phyloP scores from a whole-genome alignment of 2,888 invertebrate species.

The Mimas tiliae region DNA sequence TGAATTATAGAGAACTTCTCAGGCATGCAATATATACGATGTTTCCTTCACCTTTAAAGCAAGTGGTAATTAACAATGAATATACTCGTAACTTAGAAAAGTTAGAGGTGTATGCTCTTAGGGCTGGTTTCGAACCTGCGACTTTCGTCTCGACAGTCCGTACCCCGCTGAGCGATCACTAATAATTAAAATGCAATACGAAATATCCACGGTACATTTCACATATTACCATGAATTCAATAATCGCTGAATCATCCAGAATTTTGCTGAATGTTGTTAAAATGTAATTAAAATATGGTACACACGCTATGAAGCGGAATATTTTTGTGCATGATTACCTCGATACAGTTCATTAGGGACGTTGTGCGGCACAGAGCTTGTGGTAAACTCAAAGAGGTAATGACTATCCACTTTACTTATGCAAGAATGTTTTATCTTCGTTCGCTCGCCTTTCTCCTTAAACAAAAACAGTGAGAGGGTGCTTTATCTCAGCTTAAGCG shows the following conservation, averaged over 20 bases:
- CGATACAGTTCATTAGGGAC: neutral
- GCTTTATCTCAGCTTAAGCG: slow-evolving; percentile 31
- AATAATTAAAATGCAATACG: slow-evolving; percentile 1
- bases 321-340: slow-evolving; percentile 16
- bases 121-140: too few relatives aligned
- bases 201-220: neutral
- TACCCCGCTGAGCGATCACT: too few relatives aligned
- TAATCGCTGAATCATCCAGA: neutral
- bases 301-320: neutral
- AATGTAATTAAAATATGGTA: slow-evolving; percentile 3
- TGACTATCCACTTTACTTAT: slow-evolving; percentile 40
- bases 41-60: too few relatives aligned
- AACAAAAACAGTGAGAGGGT: slow-evolving; percentile 32
- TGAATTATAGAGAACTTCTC: too few relatives aligned
- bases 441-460: slow-evolving; percentile 28
- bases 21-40: too few relatives aligned
- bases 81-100: too few relatives aligned
- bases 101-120: too few relatives aligned
- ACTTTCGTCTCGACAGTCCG: too few relatives aligned
- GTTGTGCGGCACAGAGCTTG: slow-evolving; percentile 19
- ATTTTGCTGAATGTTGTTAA: slow-evolving; percentile 9
- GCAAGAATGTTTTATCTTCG: slow-evolving; percentile 36
- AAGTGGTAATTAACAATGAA: too few relatives aligned
- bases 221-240: slow-evolving; percentile 6
- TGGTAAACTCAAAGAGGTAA: slow-evolving; percentile 40